These are phyloP conservation scores for Diabrotica balteata DNA, from an alignment of 2,888 invertebrate species.

Conservation along the genomic window DNA sequence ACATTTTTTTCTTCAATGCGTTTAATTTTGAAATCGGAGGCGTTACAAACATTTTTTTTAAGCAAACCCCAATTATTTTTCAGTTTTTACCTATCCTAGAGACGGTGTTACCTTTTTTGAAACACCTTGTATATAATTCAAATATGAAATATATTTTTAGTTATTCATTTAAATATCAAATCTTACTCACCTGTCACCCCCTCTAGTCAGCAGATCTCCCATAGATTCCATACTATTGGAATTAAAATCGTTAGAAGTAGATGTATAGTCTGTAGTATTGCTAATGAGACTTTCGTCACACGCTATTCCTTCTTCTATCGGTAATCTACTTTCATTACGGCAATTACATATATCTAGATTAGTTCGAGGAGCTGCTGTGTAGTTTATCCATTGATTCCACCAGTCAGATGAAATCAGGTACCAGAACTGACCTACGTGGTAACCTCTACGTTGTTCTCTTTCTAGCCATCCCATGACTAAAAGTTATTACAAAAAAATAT, in stretches of 20 bases:
- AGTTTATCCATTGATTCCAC: slow-evolving; percentile 84
- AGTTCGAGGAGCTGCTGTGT: slow-evolving; percentile 63
- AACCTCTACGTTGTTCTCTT: slow-evolving; percentile 77
- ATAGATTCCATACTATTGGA: slow-evolving; percentile 66
- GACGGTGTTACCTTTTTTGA: too few species aligned
- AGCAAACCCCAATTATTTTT: too few species aligned
- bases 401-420: slow-evolving; percentile 85
- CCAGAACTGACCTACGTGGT: slow-evolving; percentile 86
- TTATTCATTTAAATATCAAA: too few species aligned
- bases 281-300: slow-evolving; percentile 76
- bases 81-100: too few species aligned
- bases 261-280: slow-evolving; percentile 56
- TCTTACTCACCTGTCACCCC: slow-evolving; percentile 61
- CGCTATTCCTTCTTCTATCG: slow-evolving; percentile 69
- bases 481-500: slow-evolving; percentile 36
- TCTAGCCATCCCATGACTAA: slow-evolving; percentile 81
- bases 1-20: too few species aligned
- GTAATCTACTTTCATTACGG: slow-evolving; percentile 52
- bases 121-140: too few species aligned
- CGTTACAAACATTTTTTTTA: too few species aligned
- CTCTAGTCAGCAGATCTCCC: slow-evolving; percentile 68
- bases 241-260: slow-evolving; percentile 56
- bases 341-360: slow-evolving; percentile 61
- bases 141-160: too few species aligned
- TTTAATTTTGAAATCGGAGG: too few species aligned